Evolutionary conservation across 2,113 vertebrate species (phyloP).

Genomic region (Aphyosemion australe): DNA sequence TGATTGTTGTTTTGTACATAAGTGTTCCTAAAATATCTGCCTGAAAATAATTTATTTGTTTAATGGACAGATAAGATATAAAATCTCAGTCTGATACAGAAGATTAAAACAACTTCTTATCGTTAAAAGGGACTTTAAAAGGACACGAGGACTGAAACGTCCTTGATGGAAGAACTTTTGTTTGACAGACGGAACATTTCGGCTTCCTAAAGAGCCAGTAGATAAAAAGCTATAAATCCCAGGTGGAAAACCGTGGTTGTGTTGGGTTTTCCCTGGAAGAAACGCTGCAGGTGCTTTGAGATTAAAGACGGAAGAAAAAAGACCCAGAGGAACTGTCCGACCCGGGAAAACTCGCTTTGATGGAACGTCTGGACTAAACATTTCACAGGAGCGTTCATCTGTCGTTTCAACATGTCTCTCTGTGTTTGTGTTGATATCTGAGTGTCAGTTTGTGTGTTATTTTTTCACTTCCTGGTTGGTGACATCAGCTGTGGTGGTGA

Average conservation of each 20-base stretch:
- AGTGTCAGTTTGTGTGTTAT: slow-evolving; percentile 31
- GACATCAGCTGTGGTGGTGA: slow-evolving; percentile 36
- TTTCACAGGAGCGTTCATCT: slow-evolving; percentile 34
- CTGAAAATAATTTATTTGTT: slow-evolving; percentile 75
- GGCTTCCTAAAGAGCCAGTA: slow-evolving; percentile 17
- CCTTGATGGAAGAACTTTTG: slow-evolving; percentile 24
- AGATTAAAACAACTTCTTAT: slow-evolving; percentile 4
- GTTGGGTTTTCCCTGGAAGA: slow-evolving; percentile 54
- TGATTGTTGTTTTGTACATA: slow-evolving; percentile 33
- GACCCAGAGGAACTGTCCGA: slow-evolving; percentile 18
- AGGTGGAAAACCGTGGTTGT: slow-evolving; percentile 32
- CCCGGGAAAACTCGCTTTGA: slow-evolving; percentile 43
- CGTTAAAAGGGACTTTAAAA: not conserved
- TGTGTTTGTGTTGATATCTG: slow-evolving; percentile 4
- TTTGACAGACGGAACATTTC: slow-evolving; percentile 27
- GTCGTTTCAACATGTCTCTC: slow-evolving; percentile 12
- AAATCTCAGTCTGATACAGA: slow-evolving; percentile 8
- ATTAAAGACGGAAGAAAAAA: slow-evolving; percentile 31
- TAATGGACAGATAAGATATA: slow-evolving; percentile 42
- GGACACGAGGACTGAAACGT: slow-evolving; percentile 29
- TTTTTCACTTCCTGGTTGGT: slow-evolving; percentile 9
- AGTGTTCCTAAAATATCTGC: slow-evolving; percentile 35
- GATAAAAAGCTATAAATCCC: slow-evolving; percentile 45
- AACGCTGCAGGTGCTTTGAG: slow-evolving; percentile 27
- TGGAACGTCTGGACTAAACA: not conserved